phyloP scores from a whole-genome alignment of 2,888 invertebrate species.

The Lypha dubia region DNA sequence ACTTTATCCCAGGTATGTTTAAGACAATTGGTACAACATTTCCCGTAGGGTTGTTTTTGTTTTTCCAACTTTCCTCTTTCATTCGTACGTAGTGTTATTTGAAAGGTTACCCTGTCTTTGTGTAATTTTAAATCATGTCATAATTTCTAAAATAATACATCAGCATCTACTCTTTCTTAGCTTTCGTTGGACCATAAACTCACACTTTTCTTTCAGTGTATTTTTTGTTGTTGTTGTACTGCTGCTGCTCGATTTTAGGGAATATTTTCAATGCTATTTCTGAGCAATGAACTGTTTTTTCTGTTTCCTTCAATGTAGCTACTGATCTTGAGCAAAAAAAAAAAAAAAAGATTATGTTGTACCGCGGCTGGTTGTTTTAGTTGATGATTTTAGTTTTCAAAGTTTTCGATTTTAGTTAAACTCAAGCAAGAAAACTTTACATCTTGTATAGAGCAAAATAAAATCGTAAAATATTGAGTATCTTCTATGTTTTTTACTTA shows the following conservation, averaged over 20 bases:
- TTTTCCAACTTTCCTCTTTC: too few relatives aligned
- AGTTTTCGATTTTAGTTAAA: conserved; percentile 57
- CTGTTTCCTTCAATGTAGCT: conserved; percentile 37
- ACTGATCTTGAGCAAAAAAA: conserved; percentile 25
- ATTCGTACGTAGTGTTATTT: too few relatives aligned
- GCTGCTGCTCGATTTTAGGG: conserved; percentile 19
- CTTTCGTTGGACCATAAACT: too few relatives aligned
- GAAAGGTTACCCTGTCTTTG: too few relatives aligned
- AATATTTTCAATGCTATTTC: conserved; percentile 67
- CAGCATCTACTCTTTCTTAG: too few relatives aligned
- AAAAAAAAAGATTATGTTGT: conserved; percentile 24
- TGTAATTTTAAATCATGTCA: background rate
- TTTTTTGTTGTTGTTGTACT: too few relatives aligned
- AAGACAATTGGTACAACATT: too few relatives aligned
- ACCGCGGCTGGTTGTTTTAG: conserved; percentile 26
- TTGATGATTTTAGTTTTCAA: conserved; percentile 61
- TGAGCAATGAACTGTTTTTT: conserved; percentile 63
- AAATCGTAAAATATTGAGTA: conserved; percentile 33
- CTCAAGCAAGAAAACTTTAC: background rate
- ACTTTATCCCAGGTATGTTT: too few relatives aligned
- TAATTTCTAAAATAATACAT: background rate
- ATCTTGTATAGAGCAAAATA: conserved; percentile 19
- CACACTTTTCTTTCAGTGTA: conserved; percentile 27
- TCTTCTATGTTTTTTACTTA: conserved; percentile 13
- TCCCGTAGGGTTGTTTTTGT: too few relatives aligned